Base-by-base conservation (phyloP, 2,888 invertebrate genomes). In the Esperia sulphurella region DNA sequence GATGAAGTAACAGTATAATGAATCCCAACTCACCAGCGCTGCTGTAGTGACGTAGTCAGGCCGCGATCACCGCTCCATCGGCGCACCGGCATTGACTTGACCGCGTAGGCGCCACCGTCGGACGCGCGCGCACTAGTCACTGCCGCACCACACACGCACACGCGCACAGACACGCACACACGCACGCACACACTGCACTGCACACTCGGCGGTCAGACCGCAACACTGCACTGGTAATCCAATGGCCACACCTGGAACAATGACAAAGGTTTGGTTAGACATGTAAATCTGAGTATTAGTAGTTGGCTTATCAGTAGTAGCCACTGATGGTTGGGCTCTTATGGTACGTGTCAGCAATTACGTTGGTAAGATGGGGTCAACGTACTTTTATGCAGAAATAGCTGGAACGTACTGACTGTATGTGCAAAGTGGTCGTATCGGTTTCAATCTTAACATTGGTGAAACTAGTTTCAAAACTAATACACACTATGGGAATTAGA, bases 31-130 rank as follows among this genome's bases (percentile, higher is more conserved):
- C 65, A 89, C 88, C 87, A 88, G 84, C 87, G 87, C 87, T 79
- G 86, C 86, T 77, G 74, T 80, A 77, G 84, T 77, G 80, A 80
- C 21, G 21, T 76, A 76, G 75, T 83, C 77, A 82, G 74, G 68
- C 78, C 71, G 77, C 79, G 84, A 88, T 89, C 89, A 89, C 89
- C 89, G 87, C 75, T 87, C 89, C 89, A 89, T 89, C 83, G 84
- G 81, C 83, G 75, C 79, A 83, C 81, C 80, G 82, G 83, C 87
- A 87, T 87, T 71, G 82, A 84, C 70, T 76, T 77, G 79, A 71
- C 74, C 63, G 41, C 37, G 44, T 79, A 74, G 75, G 79, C 80
- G 83, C 81, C 75, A 81, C 72, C 83, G 58, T 55, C 71, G 74
- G 79, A 79, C 82, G 77, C 75, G 57, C 65, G 56, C 63, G 57